Conservation (phyloP, 1,140 invertebrate genomes). For the Rhopalosiphum padi region DNA sequence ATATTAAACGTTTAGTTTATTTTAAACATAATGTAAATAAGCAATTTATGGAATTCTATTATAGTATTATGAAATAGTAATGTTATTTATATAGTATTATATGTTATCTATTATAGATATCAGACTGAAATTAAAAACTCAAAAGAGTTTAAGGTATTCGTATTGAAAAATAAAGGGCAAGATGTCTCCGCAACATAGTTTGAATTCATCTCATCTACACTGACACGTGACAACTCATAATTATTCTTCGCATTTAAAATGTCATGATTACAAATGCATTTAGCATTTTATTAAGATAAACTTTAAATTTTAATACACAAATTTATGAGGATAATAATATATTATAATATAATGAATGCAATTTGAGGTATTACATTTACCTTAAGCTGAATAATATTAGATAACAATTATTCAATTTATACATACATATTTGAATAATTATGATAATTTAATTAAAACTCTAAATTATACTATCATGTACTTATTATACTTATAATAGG, state of each 20-base stretch:
- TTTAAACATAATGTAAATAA: not conserved
- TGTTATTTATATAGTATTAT: not conserved
- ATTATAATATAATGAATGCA: not conserved
- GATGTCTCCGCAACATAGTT: not conserved
- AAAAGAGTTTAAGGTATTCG: not conserved
- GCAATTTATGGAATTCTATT: not conserved
- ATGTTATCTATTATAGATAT: not conserved
- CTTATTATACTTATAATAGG: not conserved
- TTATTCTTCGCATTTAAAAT: not conserved
- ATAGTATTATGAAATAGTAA: not conserved
- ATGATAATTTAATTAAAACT: not conserved
- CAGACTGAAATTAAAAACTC: not conserved
- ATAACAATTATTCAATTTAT: not conserved
- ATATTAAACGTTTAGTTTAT: not conserved
- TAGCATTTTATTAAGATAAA: not conserved
- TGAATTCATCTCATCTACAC: not conserved
- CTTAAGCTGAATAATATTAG: not conserved
- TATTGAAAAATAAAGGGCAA: not conserved
- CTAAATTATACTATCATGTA: not conserved
- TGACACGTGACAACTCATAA: not conserved
- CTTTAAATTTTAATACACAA: not conserved
- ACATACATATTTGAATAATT: not conserved
- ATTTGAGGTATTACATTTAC: not conserved
- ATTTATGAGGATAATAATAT: not conserved
- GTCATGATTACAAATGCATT: not conserved